Evolutionary conservation across 1,140 invertebrate genomes (phyloP).

Genomic region (Cyclina sinensis): DNA sequence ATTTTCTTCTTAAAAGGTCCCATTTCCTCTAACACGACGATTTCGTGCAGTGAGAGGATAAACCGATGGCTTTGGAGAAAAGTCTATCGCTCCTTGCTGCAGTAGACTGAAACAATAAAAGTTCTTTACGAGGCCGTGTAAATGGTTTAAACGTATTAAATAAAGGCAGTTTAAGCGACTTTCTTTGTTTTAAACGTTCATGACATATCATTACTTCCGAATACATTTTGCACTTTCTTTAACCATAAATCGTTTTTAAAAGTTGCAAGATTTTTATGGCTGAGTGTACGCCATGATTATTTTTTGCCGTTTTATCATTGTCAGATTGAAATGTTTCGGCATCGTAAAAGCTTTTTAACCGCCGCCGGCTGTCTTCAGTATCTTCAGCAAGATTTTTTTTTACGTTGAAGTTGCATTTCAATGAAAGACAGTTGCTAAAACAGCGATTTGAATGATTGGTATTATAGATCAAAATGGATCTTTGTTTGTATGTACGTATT

Average conservation of each 20-base stretch:
- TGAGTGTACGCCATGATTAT: background rate
- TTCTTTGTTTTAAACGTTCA: slow-evolving; percentile 54
- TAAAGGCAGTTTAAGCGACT: slow-evolving; percentile 49
- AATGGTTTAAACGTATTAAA: slow-evolving; percentile 53
- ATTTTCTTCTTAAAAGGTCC: slow-evolving; percentile 61
- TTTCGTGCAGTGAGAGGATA: slow-evolving; percentile 44
- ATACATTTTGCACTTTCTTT: slow-evolving; percentile 25
- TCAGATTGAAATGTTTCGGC: too few species aligned
- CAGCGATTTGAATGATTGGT: too few species aligned
- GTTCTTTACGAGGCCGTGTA: background rate
- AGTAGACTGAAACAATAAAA: slow-evolving; percentile 23
- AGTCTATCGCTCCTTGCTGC: background rate
- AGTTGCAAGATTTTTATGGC: slow-evolving; percentile 6
- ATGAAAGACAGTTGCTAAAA: too few species aligned
- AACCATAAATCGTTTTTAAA: slow-evolving; percentile 38
- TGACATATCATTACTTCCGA: slow-evolving; percentile 18
- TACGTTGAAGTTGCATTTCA: too few species aligned
- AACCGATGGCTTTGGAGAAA: slow-evolving; percentile 22
- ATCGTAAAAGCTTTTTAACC: too few species aligned
- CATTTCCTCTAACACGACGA: slow-evolving; percentile 59
- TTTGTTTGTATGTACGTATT: too few species aligned
- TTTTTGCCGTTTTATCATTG: too few species aligned
- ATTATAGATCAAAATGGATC: too few species aligned
- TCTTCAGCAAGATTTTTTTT: too few species aligned
- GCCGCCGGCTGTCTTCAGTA: too few species aligned